A percentile compares a stretch with the other conserved stretches of the same genome.
Conservation (phyloP, 2,888 invertebrate species). For the Tiliacea citrago region DNA sequence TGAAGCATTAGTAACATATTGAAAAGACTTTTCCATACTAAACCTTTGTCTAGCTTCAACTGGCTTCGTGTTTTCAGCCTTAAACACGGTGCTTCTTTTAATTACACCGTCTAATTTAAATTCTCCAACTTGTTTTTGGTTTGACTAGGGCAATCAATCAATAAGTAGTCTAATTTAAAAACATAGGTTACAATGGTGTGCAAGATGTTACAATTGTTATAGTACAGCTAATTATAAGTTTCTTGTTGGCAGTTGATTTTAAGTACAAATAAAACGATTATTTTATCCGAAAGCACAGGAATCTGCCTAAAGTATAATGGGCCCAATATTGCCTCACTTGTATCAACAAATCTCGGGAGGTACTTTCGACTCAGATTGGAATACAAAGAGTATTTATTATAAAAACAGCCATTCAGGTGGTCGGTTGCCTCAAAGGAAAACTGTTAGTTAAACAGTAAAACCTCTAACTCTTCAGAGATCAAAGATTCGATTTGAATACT, state of each 20-base stretch:
- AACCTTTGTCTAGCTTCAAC: not conserved
- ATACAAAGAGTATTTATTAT: not conserved
- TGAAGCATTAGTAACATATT: not conserved
- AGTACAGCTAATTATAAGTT: too few species aligned
- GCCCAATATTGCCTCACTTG: not conserved
- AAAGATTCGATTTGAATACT: constrained; percentile 5
- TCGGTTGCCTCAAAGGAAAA: not conserved
- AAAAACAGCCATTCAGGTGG: not conserved
- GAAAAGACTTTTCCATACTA: not conserved
- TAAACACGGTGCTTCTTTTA: not conserved
- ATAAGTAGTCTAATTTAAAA: too few species aligned
- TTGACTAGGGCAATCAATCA: too few species aligned
- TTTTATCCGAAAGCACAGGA: not conserved
- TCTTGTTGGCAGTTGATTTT: not conserved
- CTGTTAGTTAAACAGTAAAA: not conserved
- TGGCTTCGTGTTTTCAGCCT: not conserved
- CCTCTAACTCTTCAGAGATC: not conserved
- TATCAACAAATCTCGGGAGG: not conserved
- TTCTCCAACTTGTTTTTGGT: not conserved
- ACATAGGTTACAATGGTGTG: too few species aligned
- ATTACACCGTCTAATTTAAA: not conserved
- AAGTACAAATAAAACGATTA: not conserved
- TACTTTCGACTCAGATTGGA: not conserved
- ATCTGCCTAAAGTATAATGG: not conserved
- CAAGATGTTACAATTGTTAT: too few species aligned